Evolutionary conservation across 2,888 invertebrate genomes (phyloP).

Genomic region (Torymus texanus): DNA sequence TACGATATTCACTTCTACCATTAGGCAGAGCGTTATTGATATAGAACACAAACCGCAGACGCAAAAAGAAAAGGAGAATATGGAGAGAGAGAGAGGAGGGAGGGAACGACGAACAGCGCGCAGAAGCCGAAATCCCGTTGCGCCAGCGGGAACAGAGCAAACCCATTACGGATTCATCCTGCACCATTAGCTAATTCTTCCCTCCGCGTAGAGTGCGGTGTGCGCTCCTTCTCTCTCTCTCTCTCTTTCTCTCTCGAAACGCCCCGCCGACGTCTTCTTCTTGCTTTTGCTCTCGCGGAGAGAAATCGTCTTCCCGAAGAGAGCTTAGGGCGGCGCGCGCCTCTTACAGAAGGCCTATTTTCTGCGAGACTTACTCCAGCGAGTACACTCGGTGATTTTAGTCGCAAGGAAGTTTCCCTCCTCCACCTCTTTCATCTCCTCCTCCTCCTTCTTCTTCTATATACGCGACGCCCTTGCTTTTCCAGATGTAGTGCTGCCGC

Average conservation of each 20-base stretch:
- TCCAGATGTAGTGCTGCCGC: background rate
- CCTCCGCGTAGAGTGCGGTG: conserved; percentile 30
- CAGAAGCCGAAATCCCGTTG: conserved; percentile 67
- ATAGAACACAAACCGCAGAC: background rate
- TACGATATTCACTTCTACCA: background rate
- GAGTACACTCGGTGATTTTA: conserved; percentile 47
- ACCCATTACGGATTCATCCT: conserved; percentile 75
- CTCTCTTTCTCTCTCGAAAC: conserved; percentile 56
- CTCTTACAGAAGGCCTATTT: conserved; percentile 55
- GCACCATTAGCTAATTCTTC: conserved; percentile 75
- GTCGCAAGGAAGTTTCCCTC: conserved; percentile 33
- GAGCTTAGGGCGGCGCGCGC: conserved; percentile 49
- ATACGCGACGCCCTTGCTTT: background rate
- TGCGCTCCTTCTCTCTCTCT: conserved; percentile 38
- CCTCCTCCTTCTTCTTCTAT: no score
- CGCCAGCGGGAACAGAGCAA: conserved; percentile 70
- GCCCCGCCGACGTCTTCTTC: no score
- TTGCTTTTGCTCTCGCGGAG: conserved; percentile 52
- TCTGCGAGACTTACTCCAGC: conserved; percentile 54
- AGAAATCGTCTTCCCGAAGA: conserved; percentile 45
- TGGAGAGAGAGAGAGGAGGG: conserved; percentile 14
- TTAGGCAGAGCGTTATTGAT: background rate
- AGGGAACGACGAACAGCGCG: no score
- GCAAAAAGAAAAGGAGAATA: conserved; percentile 11
- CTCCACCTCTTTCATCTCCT: background rate